These are phyloP conservation scores for Apamea anceps DNA, from an alignment of 2,888 invertebrate species.

Conservation along the genomic window DNA sequence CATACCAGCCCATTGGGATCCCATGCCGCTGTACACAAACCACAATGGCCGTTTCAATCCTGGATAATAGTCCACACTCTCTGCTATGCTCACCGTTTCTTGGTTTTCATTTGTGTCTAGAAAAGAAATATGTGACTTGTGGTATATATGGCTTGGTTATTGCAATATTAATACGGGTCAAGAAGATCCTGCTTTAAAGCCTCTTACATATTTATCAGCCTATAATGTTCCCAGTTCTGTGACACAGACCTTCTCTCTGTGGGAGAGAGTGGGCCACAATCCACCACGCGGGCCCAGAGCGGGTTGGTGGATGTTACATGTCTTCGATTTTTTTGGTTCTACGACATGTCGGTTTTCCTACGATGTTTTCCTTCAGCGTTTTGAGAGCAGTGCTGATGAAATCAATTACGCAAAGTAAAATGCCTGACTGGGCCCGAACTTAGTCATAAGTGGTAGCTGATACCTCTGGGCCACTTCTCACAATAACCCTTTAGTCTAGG, in stretches of 20 bases:
- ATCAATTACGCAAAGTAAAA: too few relatives aligned
- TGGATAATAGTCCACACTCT: slow-evolving; percentile 72
- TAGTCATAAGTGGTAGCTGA: too few relatives aligned
- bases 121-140: slow-evolving; percentile 5
- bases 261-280: neutral
- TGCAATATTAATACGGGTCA: neutral
- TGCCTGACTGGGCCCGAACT: too few relatives aligned
- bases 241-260: neutral
- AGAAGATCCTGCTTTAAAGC: neutral
- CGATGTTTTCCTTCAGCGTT: too few relatives aligned
- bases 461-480: too few relatives aligned
- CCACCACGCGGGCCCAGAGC: neutral
- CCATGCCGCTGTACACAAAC: slow-evolving; percentile 93
- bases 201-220: neutral
- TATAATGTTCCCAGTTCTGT: neutral
- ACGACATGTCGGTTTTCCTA: too few relatives aligned
- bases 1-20: slow-evolving; percentile 93
- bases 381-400: too few relatives aligned
- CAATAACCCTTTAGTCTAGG: too few relatives aligned
- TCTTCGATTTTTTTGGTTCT: too few relatives aligned
- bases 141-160: neutral
- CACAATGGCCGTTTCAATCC: slow-evolving; percentile 88
- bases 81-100: slow-evolving; percentile 69
- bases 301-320: too few relatives aligned
- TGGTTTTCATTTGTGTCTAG: slow-evolving; percentile 72